Evolutionary conservation across 2,888 invertebrate genomes (phyloP).

Genomic region (Ctena decussata): DNA sequence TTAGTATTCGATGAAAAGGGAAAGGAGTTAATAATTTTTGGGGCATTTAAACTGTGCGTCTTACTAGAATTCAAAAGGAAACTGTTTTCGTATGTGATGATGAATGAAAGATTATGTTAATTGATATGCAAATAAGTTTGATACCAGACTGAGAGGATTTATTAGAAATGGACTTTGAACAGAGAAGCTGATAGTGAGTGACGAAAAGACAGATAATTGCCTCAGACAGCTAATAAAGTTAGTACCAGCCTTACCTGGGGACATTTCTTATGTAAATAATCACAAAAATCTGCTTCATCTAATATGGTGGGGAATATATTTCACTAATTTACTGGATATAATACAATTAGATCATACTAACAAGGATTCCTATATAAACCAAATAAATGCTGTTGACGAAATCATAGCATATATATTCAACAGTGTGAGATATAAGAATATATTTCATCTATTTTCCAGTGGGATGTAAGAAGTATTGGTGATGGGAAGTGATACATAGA

Average conservation of each 20-base stretch:
- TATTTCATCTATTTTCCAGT: not conserved
- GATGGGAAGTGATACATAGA: conserved; percentile 1
- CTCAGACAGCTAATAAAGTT: not conserved
- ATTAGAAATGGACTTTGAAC: not conserved
- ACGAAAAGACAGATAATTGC: not conserved
- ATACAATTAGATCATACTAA: too few relatives aligned
- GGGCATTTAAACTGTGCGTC: too few relatives aligned
- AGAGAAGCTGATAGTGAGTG: not conserved
- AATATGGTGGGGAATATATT: not conserved
- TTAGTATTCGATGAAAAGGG: too few relatives aligned
- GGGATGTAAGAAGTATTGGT: not conserved
- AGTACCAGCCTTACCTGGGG: not conserved
- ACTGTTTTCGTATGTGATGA: too few relatives aligned
- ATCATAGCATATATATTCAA: too few relatives aligned
- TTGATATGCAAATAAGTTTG: not conserved
- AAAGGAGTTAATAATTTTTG: too few relatives aligned
- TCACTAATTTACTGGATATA: not conserved
- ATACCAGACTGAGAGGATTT: not conserved
- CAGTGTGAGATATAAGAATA: too few relatives aligned
- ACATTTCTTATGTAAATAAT: not conserved
- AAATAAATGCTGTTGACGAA: too few relatives aligned
- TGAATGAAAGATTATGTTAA: not conserved
- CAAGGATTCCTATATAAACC: too few relatives aligned
- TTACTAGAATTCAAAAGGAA: too few relatives aligned
- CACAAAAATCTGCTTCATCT: not conserved